Evolutionary conservation across 92 coral and sea anemone species (phyloP).

Genomic region (Epizoanthus fatuus): DNA sequence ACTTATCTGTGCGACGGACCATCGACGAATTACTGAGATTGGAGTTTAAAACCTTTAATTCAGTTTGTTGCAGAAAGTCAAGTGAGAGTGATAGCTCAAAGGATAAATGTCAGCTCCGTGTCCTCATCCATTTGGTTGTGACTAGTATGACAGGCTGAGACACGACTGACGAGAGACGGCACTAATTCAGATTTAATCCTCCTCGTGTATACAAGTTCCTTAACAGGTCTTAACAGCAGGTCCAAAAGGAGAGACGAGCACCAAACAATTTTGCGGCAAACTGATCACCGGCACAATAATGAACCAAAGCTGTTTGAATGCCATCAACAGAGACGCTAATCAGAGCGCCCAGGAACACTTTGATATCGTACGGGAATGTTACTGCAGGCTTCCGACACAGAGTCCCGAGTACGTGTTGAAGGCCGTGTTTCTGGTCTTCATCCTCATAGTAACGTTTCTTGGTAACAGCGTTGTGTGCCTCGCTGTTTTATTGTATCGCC

Average conservation of each 20-base stretch:
- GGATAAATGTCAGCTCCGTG: conserved; percentile 14
- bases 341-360: conserved; percentile 9
- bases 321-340: background rate
- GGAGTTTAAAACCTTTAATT: background rate
- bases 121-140: no score
- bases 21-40: background rate
- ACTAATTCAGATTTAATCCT: conserved; percentile 27
- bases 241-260: background rate
- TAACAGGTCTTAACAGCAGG: background rate
- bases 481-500: conserved; percentile 77
- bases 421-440: conserved; percentile 72
- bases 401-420: conserved; percentile 64
- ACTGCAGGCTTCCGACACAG: conserved; percentile 6
- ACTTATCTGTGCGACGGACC: background rate
- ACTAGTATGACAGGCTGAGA: conserved; percentile 5
- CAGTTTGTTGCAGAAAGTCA: conserved; percentile 25
- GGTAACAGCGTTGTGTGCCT: conserved; percentile 88
- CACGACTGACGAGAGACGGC: background rate
- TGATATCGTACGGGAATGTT: conserved; percentile 8
- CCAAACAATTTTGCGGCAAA: background rate
- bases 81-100: conserved; percentile 7
- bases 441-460: conserved; percentile 80
- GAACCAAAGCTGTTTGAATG: conserved; percentile 8
- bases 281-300: conserved; percentile 7
- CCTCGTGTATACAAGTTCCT: background rate